Percentiles rank a stretch among this genome's conserved stretches.
These are phyloP conservation scores for Steinernema hermaphroditum DNA, from an alignment of 2,888 invertebrate genomes.

Conservation along the genomic window DNA sequence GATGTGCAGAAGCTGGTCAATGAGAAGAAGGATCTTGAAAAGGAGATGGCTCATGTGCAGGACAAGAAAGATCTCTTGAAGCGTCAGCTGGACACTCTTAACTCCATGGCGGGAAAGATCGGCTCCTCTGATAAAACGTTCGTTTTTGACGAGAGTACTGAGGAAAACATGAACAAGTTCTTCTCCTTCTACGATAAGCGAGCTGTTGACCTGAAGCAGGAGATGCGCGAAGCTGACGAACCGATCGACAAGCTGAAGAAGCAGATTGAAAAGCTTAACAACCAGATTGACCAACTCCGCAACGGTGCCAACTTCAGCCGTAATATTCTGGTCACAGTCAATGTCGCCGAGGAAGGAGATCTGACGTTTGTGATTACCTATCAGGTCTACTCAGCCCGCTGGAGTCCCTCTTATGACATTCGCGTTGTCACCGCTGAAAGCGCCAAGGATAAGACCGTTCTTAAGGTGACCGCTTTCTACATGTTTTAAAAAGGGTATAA, in stretches of 20 bases:
- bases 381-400: slow-evolving; percentile 53
- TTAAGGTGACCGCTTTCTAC: slow-evolving; percentile 35
- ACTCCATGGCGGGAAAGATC: slow-evolving; percentile 49
- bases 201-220: slow-evolving; percentile 34
- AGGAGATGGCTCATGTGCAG: slow-evolving; percentile 33
- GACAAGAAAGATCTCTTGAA: slow-evolving; percentile 34
- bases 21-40: slow-evolving; percentile 38
- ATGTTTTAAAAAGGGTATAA: not conserved
- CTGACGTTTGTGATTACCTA: slow-evolving; percentile 40
- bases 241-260: slow-evolving; percentile 30
- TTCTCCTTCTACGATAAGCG: slow-evolving; percentile 36
- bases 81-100: slow-evolving; percentile 54
- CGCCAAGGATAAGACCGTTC: slow-evolving; percentile 30
- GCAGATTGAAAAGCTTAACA: slow-evolving; percentile 32
- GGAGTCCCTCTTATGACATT: slow-evolving; percentile 61
- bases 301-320: not conserved
- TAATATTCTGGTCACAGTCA: not conserved
- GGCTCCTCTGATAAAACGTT: slow-evolving; percentile 31
- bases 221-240: slow-evolving; percentile 29
- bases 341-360: slow-evolving; percentile 4
- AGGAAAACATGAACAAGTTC: slow-evolving; percentile 34
- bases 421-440: slow-evolving; percentile 49
- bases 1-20: slow-evolving; percentile 28
- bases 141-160: slow-evolving; percentile 31
- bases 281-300: slow-evolving; percentile 11